These are phyloP conservation scores for Bubo scandiacus DNA, from an alignment of 2,113 vertebrate genomes.

Conservation along the genomic window DNA sequence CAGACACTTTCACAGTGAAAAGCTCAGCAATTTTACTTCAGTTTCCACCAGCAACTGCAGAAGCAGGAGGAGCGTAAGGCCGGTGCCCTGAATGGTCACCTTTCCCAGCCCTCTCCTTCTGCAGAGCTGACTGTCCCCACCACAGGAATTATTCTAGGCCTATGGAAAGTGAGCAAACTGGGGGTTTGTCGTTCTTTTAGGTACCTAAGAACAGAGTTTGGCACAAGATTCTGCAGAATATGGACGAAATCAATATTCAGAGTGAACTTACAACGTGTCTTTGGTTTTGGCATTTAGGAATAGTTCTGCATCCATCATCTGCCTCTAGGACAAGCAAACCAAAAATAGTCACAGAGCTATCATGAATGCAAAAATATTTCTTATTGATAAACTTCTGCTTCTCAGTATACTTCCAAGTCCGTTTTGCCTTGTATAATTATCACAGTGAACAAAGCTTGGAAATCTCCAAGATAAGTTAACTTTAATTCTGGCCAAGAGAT, in stretches of 20 bases:
- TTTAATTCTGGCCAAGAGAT: neutral
- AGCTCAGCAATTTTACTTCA: neutral
- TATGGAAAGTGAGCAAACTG: accelerated
- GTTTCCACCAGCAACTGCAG: neutral
- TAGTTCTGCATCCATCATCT: neutral
- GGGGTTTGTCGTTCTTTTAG: neutral
- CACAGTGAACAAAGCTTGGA: neutral
- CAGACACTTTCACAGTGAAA: neutral
- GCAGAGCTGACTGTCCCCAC: neutral
- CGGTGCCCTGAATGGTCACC: neutral
- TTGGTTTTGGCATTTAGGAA: neutral
- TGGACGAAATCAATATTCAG: neutral
- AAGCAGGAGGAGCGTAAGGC: neutral
- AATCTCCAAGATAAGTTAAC: neutral
- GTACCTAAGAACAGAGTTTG: neutral
- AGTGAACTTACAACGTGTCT: neutral
- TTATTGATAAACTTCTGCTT: neutral
- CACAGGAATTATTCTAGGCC: neutral
- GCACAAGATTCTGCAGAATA: neutral
- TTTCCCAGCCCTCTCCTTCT: neutral
- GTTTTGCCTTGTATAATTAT: neutral
- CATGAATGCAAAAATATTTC: neutral
- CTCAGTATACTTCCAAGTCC: neutral
- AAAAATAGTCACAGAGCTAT: neutral
- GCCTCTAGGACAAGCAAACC: neutral